A percentile compares a stretch with the other conserved stretches of the same genome.
These are phyloP conservation scores for Lepus oiostolus DNA, from an alignment of 2,797 vertebrate genomes.

Conservation along the genomic window DNA sequence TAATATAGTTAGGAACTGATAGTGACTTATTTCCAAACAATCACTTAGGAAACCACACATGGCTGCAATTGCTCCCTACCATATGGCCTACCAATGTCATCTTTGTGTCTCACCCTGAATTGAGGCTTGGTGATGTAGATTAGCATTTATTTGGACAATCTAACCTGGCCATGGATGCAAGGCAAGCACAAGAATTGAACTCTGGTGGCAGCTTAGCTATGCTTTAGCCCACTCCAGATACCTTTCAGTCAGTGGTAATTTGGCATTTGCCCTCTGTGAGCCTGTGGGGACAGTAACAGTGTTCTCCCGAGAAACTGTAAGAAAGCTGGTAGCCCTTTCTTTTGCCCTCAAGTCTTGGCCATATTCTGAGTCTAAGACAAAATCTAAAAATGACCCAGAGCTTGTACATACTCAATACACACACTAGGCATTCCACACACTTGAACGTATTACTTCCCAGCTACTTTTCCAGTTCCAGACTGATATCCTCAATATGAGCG, in stretches of 20 bases:
- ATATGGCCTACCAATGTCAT: not conserved
- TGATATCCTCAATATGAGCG: not conserved
- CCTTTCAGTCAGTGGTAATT: not conserved
- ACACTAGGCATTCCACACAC: not conserved
- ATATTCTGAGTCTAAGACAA: not conserved
- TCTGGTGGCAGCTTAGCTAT: not conserved
- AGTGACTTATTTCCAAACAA: constrained; percentile 11
- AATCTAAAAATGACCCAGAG: not conserved
- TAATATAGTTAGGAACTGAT: not conserved
- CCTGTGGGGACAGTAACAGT: not conserved
- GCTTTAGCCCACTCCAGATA: not conserved
- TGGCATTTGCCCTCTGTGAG: not conserved
- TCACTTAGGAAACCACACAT: not conserved
- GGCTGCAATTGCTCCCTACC: not conserved
- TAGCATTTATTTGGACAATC: not conserved
- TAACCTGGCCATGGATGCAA: not conserved
- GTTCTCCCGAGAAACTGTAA: not conserved
- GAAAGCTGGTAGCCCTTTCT: not conserved
- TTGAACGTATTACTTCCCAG: not conserved
- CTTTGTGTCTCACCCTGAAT: not conserved
- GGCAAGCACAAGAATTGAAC: constrained; percentile 23
- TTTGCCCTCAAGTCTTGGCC: not conserved
- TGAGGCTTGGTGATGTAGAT: not conserved
- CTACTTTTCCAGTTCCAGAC: not conserved
- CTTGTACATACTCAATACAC: too few relatives aligned